Conservation (phyloP, 2,888 invertebrate species). For the Elmis aenea region DNA sequence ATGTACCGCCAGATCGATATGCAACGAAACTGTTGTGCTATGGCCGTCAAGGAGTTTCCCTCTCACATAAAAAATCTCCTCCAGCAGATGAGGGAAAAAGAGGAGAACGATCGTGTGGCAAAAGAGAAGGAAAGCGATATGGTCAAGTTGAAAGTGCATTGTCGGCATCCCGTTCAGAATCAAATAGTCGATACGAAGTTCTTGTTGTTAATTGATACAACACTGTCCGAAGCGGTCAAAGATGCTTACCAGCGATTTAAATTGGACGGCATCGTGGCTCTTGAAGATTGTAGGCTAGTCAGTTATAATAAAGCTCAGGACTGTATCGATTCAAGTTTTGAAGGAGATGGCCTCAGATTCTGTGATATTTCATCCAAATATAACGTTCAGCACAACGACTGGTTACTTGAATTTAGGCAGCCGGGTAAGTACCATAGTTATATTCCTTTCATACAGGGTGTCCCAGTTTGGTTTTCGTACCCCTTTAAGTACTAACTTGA, state of each 20-base stretch:
- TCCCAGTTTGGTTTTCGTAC: no score
- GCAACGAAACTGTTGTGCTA: constrained; percentile 57
- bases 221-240: constrained; percentile 55
- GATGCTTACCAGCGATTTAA: constrained; percentile 56
- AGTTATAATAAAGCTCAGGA: constrained; percentile 61
- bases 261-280: constrained; percentile 53
- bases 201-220: constrained; percentile 55
- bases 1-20: constrained; percentile 78
- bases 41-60: constrained; percentile 67
- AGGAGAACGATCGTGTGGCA: constrained; percentile 57
- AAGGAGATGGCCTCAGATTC: constrained; percentile 52
- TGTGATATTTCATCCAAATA: constrained; percentile 47
- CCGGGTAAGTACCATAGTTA: constrained; percentile 37
- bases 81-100: constrained; percentile 59
- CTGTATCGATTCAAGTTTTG: constrained; percentile 63
- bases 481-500: no score
- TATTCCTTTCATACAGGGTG: constrained; percentile 4
- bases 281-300: constrained; percentile 68
- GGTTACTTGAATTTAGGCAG: constrained; percentile 64
- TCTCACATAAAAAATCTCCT: constrained; percentile 63
- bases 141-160: constrained; percentile 60
- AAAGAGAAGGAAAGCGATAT: constrained; percentile 59
- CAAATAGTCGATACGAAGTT: constrained; percentile 53
- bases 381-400: constrained; percentile 50
- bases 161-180: constrained; percentile 55